A percentile compares a stretch with the other conserved stretches of the same genome.
Conservation (phyloP, 2,888 invertebrate species). For the Nephrotoma appendiculata region DNA sequence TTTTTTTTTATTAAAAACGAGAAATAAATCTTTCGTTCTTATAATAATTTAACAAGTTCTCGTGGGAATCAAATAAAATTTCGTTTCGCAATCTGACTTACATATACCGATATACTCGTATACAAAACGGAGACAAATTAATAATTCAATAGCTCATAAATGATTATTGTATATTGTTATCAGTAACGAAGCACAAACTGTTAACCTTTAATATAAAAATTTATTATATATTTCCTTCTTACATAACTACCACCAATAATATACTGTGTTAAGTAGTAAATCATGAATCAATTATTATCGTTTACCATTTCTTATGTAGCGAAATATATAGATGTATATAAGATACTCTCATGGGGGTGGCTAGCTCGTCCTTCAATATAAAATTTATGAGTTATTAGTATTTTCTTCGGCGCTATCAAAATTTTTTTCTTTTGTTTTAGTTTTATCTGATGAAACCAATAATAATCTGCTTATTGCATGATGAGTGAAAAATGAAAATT, state of each 20-base stretch:
- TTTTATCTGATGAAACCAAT: not conserved
- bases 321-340: not conserved
- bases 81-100: not conserved
- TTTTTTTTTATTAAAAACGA: not conserved
- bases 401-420: not conserved
- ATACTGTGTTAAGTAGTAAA: not conserved
- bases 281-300: not conserved
- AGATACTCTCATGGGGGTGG: too few species aligned
- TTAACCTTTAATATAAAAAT: not conserved
- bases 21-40: not conserved
- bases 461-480: not conserved
- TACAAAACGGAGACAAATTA: not conserved
- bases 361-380: not conserved
- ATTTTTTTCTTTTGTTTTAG: not conserved
- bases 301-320: not conserved
- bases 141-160: not conserved
- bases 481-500: not conserved
- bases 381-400: not conserved
- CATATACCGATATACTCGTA: not conserved
- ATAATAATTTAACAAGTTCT: not conserved
- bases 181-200: not conserved
- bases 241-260: not conserved
- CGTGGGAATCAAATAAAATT: not conserved
- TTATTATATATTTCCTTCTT: not conserved
- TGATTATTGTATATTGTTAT: not conserved